Base-by-base conservation (phyloP, 2,888 invertebrate genomes). In the Himalopsyche anomala region DNA sequence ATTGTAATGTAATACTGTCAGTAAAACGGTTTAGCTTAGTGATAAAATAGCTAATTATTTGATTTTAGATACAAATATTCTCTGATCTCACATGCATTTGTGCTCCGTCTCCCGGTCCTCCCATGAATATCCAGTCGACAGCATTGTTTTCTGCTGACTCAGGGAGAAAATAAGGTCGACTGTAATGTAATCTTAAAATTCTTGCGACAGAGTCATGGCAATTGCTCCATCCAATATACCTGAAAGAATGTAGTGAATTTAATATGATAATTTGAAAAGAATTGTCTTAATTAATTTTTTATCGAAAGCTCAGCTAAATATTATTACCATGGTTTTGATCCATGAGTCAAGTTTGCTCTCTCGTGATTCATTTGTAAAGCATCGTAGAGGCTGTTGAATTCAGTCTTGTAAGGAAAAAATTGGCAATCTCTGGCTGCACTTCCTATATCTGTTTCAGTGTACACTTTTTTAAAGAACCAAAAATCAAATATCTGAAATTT, bases 61-160 rank as follows among this genome's bases (percentile, higher is more conserved):
- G 28, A 28, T 28, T 28, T 28, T 28, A 28, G 5, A 15, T 15
- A 51, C 15, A 51, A 51, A 3, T 51, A 51, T 62, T 19, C 17
- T 38, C 40, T 82, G 0, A 5, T 92, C 95, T 94, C 91, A 98
- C 98, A 91, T 99, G 99, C 96, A 99, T 96, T 90, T 98, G 97
- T 0, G 99, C 99, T 0, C 99, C 99, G 90, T 97, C 95, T 0
- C 99, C 99, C 0, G 97, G 96, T 51, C 97, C 98, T 0, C 99
- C 99, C 96, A 99, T 99, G 91, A 99, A 99, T 89, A 99, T 96
- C 99, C 99, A 99, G 91, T 98, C 98, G 0, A 97, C 95, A 88
- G 96, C 96, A 90, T 97, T 97, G 90, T 96, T 97, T 91, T 99
- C 98, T 0, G 99, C 96, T 0, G 95, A 95, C 55, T 91, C 92